Evolutionary conservation across 2,797 vertebrate species (phyloP).

Genomic region (Dendrocincla tyrannina): DNA sequence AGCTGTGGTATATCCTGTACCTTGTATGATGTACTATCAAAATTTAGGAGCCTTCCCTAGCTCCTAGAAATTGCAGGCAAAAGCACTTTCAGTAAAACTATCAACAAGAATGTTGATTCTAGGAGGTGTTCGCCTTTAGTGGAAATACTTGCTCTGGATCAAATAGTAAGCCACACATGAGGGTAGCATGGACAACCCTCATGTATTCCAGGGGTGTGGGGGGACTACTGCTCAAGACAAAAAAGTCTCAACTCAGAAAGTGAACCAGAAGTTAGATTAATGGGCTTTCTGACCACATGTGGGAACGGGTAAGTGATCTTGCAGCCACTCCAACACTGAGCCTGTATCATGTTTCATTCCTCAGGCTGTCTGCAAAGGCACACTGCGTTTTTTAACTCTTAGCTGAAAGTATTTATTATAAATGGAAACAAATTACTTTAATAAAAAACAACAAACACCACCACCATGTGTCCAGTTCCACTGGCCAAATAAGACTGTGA

Average conservation of each 20-base stretch:
- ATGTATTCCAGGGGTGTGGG: background rate
- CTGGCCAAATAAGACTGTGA: conserved; percentile 49
- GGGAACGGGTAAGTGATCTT: conserved; percentile 18
- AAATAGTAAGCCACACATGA: background rate
- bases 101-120: background rate
- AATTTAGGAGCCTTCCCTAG: background rate
- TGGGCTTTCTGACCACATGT: conserved; percentile 41
- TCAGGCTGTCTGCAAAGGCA: conserved; percentile 30
- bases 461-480: conserved; percentile 33
- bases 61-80: background rate
- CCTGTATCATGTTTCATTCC: conserved; percentile 54
- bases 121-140: background rate
- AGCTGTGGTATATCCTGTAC: background rate
- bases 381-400: conserved; percentile 29
- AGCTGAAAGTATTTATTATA: conserved; percentile 46
- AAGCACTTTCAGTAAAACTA: background rate
- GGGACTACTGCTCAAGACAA: background rate
- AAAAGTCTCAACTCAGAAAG: background rate
- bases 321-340: background rate
- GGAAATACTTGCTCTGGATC: background rate
- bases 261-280: conserved; percentile 52
- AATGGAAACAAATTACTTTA: conserved; percentile 65
- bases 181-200: background rate
- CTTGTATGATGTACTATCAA: background rate
- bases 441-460: conserved; percentile 42